phyloP scores from a whole-genome alignment of 2,888 invertebrate species.

The Drosophila mayaguana region DNA sequence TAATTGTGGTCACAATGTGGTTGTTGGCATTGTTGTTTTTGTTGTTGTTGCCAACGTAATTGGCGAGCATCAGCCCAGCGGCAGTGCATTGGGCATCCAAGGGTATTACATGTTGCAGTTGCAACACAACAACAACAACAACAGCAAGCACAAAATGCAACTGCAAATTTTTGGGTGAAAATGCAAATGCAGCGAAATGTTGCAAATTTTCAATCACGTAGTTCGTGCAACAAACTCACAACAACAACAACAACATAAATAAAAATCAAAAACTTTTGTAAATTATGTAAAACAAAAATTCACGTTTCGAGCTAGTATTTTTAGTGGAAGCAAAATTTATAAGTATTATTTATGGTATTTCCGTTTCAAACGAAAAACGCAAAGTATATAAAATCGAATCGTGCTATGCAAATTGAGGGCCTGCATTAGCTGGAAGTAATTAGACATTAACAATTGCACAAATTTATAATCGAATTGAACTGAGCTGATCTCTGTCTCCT shows the following conservation, averaged over 20 bases:
- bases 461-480: conserved; percentile 21
- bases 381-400: conserved; percentile 42
- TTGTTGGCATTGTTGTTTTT: conserved; percentile 24
- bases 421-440: conserved; percentile 52
- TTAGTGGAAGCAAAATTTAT: conserved; percentile 43
- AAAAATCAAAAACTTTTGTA: conserved; percentile 67
- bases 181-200: conserved; percentile 66
- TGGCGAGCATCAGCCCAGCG: conserved; percentile 64
- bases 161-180: conserved; percentile 49
- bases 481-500: neutral
- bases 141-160: conserved; percentile 39
- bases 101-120: conserved; percentile 65
- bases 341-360: conserved; percentile 42
- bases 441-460: conserved; percentile 47
- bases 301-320: conserved; percentile 42
- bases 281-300: conserved; percentile 71
- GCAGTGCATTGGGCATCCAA: conserved; percentile 63
- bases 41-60: conserved; percentile 62
- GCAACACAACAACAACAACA: conserved; percentile 33
- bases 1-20: conserved; percentile 65
- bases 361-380: conserved; percentile 41
- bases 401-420: conserved; percentile 54
- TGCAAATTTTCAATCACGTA: conserved; percentile 80
- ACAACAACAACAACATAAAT: neutral
- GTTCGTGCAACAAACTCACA: conserved; percentile 68